Evolutionary conservation across 2,888 invertebrate genomes (phyloP).

Genomic region (Camponotus fellah): DNA sequence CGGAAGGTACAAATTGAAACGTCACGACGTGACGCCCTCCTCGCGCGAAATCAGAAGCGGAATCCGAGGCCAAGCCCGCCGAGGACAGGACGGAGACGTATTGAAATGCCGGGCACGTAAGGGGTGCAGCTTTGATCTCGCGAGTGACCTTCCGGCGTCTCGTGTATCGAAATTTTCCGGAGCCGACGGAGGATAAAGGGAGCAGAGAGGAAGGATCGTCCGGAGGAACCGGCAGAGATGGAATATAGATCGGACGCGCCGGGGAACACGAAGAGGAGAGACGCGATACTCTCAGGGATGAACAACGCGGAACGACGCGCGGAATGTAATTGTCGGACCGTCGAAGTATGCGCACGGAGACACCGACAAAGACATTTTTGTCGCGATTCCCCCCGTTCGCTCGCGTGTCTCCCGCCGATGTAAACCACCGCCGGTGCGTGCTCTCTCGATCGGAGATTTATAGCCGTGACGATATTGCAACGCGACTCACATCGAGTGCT

Average conservation of each 20-base stretch:
- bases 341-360: slow-evolving; percentile 74
- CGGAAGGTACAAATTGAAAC: slow-evolving; percentile 44
- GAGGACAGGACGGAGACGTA: slow-evolving; percentile 64
- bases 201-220: background rate
- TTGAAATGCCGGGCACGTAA: slow-evolving; percentile 72
- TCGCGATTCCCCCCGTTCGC: slow-evolving; percentile 43
- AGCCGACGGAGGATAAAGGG: slow-evolving; percentile 47
- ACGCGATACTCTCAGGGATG: slow-evolving; percentile 55
- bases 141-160: slow-evolving; percentile 78
- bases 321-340: slow-evolving; percentile 78
- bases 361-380: slow-evolving; percentile 75
- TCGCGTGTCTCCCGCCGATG: slow-evolving; percentile 42
- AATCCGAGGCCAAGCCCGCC: slow-evolving; percentile 61
- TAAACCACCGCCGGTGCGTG: slow-evolving; percentile 36
- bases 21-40: slow-evolving; percentile 42
- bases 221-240: slow-evolving; percentile 59
- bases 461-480: background rate
- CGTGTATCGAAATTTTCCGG: slow-evolving; percentile 78
- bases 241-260: slow-evolving; percentile 52
- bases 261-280: slow-evolving; percentile 59
- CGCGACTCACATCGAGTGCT: background rate
- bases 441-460: slow-evolving; percentile 26
- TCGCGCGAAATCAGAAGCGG: slow-evolving; percentile 67
- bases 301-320: slow-evolving; percentile 76
- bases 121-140: slow-evolving; percentile 78